Evolutionary conservation across 2,113 vertebrate species (phyloP).

Genomic region (Gasterosteus nipponicus): DNA sequence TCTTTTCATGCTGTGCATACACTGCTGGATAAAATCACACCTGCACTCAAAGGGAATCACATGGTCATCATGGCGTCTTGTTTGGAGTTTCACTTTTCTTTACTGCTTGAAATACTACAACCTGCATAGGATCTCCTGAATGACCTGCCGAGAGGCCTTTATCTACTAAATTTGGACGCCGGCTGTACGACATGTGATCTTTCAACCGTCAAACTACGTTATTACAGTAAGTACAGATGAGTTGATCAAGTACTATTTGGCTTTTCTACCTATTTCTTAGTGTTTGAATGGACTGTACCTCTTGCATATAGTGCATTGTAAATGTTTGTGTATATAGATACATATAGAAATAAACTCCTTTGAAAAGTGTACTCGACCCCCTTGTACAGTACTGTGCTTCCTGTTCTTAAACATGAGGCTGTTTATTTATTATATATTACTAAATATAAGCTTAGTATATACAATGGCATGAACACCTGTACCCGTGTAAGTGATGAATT

Average conservation of each 20-base stretch:
- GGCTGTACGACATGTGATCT: constrained; percentile 12
- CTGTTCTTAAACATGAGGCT: not conserved
- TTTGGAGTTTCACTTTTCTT: constrained; percentile 10
- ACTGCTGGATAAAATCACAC: constrained; percentile 30
- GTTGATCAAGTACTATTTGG: constrained; percentile 40
- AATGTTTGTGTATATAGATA: constrained; percentile 78
- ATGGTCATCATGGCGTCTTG: constrained; percentile 26
- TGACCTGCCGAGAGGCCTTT: constrained; percentile 14
- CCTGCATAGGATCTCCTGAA: not conserved
- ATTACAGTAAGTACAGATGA: constrained; percentile 26
- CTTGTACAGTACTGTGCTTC: constrained; percentile 3
- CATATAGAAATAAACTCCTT: constrained; percentile 69
- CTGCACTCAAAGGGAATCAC: not conserved
- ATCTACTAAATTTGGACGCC: constrained; percentile 22
- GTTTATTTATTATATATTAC: not conserved
- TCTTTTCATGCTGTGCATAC: constrained; percentile 49
- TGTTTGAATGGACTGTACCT: constrained; percentile 69
- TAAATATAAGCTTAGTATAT: not conserved
- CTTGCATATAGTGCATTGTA: constrained; percentile 72
- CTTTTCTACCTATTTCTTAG: constrained; percentile 58
- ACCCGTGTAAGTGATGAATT: not conserved
- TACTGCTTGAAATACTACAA: not conserved
- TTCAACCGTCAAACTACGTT: constrained; percentile 6
- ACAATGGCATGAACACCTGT: not conserved
- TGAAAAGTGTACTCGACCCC: constrained; percentile 52